Conservation (phyloP, 2,888 invertebrate species). For the Leuctra nigra region DNA sequence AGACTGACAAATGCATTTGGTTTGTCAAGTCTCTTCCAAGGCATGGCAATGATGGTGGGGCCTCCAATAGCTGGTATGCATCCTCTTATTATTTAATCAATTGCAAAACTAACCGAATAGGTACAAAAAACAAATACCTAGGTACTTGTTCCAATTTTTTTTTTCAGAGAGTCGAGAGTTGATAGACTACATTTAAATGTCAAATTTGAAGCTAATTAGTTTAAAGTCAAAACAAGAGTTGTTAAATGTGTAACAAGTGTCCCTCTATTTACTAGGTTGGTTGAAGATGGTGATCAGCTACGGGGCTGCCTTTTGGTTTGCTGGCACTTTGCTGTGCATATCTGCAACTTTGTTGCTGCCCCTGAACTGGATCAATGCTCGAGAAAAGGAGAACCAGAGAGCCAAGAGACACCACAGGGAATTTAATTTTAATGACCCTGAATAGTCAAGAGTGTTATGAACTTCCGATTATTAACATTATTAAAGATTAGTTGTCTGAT, state of each 20-base stretch:
- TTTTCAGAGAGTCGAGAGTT: too few relatives aligned
- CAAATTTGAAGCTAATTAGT: too few relatives aligned
- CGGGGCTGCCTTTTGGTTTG: constrained; percentile 42
- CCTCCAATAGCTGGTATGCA: background rate
- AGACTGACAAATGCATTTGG: background rate
- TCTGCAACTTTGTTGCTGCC: constrained; percentile 42
- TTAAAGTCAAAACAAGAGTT: too few relatives aligned
- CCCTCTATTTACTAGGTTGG: background rate
- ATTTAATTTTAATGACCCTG: too few relatives aligned
- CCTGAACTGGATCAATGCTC: constrained; percentile 30
- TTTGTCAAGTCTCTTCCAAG: background rate
- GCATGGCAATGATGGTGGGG: background rate
- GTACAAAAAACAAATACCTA: background rate
- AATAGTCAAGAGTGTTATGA: too few relatives aligned
- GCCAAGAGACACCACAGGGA: too few relatives aligned
- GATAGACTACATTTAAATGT: too few relatives aligned
- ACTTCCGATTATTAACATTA: too few relatives aligned
- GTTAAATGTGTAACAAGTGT: too few relatives aligned
- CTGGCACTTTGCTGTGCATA: constrained; percentile 41
- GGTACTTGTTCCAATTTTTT: too few relatives aligned
- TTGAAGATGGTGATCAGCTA: constrained; percentile 35
- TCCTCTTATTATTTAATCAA: background rate
- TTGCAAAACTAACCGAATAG: background rate
- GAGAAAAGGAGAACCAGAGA: background rate
- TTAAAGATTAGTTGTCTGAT: too few relatives aligned